Percentiles rank a stretch among this genome's conserved stretches.
These are phyloP conservation scores for Triplophysa siluroides DNA, from an alignment of 2,113 vertebrate species.

Conservation along the genomic window DNA sequence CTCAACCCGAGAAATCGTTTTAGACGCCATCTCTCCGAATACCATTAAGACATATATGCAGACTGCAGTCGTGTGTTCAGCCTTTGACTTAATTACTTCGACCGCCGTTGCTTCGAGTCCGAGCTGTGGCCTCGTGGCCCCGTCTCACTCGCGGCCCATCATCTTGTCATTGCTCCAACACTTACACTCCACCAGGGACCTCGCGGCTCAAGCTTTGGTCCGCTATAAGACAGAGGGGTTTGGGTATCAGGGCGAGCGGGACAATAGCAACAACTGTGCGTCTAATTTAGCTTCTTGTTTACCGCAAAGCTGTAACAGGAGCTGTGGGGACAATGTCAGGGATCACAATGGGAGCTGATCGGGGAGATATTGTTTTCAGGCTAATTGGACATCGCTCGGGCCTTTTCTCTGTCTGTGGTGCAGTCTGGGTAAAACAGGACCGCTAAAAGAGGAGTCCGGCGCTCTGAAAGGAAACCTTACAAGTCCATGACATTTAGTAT, in stretches of 20 bases:
- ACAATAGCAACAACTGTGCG: constrained; percentile 82
- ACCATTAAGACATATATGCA: constrained; percentile 76
- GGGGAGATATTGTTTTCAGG: constrained; percentile 82
- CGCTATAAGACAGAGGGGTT: constrained; percentile 51
- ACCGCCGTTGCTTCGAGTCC: constrained; percentile 63
- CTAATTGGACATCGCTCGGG: constrained; percentile 74
- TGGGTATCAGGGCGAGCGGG: constrained; percentile 74
- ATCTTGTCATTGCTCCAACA: constrained; percentile 70
- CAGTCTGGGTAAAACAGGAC: constrained; percentile 62
- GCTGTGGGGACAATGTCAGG: constrained; percentile 69
- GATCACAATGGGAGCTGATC: constrained; percentile 78
- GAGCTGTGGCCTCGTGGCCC: constrained; percentile 63
- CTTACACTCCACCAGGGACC: constrained; percentile 72
- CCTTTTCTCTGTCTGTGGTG: constrained; percentile 65
- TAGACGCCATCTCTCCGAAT: constrained; percentile 80
- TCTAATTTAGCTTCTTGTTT: constrained; percentile 82
- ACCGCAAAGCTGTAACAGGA: constrained; percentile 78
- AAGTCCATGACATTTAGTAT: constrained; percentile 75
- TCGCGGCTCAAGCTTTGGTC: constrained; percentile 58
- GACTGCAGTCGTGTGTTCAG: constrained; percentile 60
- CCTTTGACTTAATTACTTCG: constrained; percentile 70
- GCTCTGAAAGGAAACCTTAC: constrained; percentile 73
- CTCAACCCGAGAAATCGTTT: constrained; percentile 76
- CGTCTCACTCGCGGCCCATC: constrained; percentile 31
- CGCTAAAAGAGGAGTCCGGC: constrained; percentile 74